Percentiles rank a stretch among this genome's conserved stretches.
These are phyloP conservation scores for Dermolepida albohirtum DNA, from an alignment of 2,888 invertebrate species.

Conservation along the genomic window DNA sequence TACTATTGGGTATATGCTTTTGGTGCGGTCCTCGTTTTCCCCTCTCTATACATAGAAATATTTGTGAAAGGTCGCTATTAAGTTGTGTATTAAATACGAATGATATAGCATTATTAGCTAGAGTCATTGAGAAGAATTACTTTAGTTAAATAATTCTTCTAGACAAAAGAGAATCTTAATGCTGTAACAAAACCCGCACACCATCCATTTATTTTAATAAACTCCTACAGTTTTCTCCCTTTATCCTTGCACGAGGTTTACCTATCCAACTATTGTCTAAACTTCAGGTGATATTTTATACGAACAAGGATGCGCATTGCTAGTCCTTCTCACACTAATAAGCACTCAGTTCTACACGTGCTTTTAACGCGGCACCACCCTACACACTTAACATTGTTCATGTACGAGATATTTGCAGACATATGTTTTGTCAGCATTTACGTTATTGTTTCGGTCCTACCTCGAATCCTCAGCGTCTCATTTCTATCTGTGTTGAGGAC, in stretches of 20 bases:
- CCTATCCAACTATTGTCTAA: neutral
- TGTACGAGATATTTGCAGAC: constrained; percentile 4
- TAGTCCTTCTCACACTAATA: neutral
- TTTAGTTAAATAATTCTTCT: too few species aligned
- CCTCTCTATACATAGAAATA: too few species aligned
- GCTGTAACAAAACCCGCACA: neutral
- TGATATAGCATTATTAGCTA: too few species aligned
- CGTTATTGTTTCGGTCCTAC: neutral
- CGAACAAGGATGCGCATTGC: neutral
- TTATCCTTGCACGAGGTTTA: neutral
- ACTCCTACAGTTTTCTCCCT: neutral
- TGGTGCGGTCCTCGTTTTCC: too few species aligned
- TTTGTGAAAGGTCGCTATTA: too few species aligned
- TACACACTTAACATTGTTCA: neutral
- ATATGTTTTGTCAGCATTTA: neutral
- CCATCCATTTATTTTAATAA: too few species aligned
- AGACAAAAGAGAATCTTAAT: neutral
- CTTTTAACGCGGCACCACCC: neutral
- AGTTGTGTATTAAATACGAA: too few species aligned
- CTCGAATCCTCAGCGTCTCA: neutral
- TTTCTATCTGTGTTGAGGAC: neutral
- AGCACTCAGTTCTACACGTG: neutral
- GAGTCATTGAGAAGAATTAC: too few species aligned
- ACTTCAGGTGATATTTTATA: constrained; percentile 4
- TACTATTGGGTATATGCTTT: too few species aligned